Conservation (phyloP, 2,888 invertebrate genomes). For the Drosophila parthenogenetica region DNA sequence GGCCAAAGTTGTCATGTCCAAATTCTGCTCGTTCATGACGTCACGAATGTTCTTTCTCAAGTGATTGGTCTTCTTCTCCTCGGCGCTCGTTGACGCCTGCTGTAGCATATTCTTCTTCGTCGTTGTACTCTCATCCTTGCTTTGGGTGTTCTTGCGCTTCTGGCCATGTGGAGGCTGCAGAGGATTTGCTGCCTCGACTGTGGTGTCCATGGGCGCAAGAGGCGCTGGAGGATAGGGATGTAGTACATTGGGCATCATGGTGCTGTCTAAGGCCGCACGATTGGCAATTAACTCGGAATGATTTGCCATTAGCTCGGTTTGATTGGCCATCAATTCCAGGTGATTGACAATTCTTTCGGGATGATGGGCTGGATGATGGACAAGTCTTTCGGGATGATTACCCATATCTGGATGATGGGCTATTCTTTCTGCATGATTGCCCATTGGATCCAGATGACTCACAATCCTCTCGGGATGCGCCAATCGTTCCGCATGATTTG, state of each 20-base stretch:
- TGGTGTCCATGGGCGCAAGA: constrained; percentile 17
- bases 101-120: constrained; percentile 50
- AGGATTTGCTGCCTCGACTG: constrained; percentile 26
- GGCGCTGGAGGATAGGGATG: constrained; percentile 25
- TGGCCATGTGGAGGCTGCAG: constrained; percentile 37
- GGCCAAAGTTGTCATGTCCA: constrained; percentile 95
- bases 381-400: constrained; percentile 14
- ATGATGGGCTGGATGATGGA: constrained; percentile 24
- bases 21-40: constrained; percentile 96
- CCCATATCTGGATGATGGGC: neutral
- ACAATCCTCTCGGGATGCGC: neutral
- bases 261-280: constrained; percentile 21
- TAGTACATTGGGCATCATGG: constrained; percentile 39
- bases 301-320: constrained; percentile 16
- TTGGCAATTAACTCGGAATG: constrained; percentile 14
- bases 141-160: constrained; percentile 53
- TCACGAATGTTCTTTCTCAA: constrained; percentile 95
- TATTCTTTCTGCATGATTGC: neutral
- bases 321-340: constrained; percentile 20
- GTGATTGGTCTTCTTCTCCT: constrained; percentile 85
- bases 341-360: constrained; percentile 21
- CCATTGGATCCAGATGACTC: neutral
- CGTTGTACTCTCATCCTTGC: constrained; percentile 55
- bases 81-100: constrained; percentile 43
- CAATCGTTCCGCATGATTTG: constrained; percentile 2